Conservation (phyloP, 2,113 vertebrate species). For the Myrmophylax atrothorax region DNA sequence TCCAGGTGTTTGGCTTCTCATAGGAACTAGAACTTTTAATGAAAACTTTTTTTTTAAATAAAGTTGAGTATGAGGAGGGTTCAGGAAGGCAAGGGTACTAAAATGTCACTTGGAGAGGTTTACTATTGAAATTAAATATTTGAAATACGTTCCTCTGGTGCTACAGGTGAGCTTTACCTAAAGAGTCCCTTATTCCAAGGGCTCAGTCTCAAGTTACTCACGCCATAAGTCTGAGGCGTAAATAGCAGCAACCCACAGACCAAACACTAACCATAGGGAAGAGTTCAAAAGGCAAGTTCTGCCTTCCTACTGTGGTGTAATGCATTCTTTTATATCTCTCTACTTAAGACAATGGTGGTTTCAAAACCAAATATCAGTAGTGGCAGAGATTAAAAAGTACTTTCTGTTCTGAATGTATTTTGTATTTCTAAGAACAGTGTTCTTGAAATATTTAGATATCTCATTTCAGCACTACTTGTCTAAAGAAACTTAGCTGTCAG, state of each 20-base stretch:
- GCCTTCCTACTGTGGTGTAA: neutral
- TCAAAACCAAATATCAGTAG: neutral
- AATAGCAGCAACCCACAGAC: neutral
- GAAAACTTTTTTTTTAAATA: neutral
- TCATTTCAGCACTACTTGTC: slow-evolving; percentile 1
- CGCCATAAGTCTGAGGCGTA: neutral
- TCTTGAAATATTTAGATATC: neutral
- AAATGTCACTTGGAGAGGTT: neutral
- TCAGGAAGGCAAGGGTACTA: neutral
- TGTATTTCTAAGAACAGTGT: neutral
- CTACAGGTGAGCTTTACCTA: neutral
- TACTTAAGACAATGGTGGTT: neutral
- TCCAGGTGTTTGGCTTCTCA: neutral
- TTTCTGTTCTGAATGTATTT: neutral
- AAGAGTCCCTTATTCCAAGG: neutral
- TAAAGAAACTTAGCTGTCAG: neutral
- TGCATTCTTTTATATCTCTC: neutral
- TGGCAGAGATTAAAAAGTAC: neutral
- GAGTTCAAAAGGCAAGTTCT: neutral
- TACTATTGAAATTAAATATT: neutral
- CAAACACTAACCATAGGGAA: neutral
- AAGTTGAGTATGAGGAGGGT: neutral
- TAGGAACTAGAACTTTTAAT: neutral
- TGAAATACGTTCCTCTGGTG: neutral
- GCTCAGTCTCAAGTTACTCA: neutral